phyloP scores from a whole-genome alignment of 2,113 vertebrate genomes.

The Istiophorus platypterus region DNA sequence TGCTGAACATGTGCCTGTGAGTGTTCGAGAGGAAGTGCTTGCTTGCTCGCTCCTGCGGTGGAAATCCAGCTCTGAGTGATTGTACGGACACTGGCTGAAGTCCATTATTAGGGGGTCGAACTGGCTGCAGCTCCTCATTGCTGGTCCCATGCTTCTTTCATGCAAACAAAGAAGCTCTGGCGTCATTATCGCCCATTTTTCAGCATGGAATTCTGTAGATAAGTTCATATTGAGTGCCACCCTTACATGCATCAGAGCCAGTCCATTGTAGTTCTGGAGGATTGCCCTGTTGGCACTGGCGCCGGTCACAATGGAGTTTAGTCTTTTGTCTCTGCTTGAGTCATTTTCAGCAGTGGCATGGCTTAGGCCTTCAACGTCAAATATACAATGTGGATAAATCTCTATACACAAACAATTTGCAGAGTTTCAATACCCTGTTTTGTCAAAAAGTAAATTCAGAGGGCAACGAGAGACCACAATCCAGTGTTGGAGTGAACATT shows the following conservation, averaged over 20 bases:
- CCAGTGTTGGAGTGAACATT: conserved; percentile 16
- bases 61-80: conserved; percentile 52
- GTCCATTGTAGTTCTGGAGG: conserved; percentile 68
- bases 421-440: conserved; percentile 49
- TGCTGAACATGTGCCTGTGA: conserved; percentile 37
- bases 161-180: conserved; percentile 69
- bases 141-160: conserved; percentile 44
- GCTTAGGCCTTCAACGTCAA: conserved; percentile 57
- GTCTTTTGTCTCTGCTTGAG: conserved; percentile 59
- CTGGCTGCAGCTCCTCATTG: conserved; percentile 52
- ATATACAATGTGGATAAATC: conserved; percentile 64
- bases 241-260: conserved; percentile 43
- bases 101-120: conserved; percentile 69
- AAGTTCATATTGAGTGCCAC: conserved; percentile 64
- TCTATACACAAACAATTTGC: conserved; percentile 61
- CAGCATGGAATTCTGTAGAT: conserved; percentile 67
- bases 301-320: conserved; percentile 37
- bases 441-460: conserved; percentile 29
- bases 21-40: conserved; percentile 53
- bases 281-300: conserved; percentile 50
- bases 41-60: conserved; percentile 42
- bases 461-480: background rate
- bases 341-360: conserved; percentile 47
- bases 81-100: conserved; percentile 56
- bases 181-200: conserved; percentile 69